Evolutionary conservation across 2,888 invertebrate genomes (phyloP), one percentile per base, ranked within the genome.

Genomic region (Scelioninae gen. 1): DNA sequence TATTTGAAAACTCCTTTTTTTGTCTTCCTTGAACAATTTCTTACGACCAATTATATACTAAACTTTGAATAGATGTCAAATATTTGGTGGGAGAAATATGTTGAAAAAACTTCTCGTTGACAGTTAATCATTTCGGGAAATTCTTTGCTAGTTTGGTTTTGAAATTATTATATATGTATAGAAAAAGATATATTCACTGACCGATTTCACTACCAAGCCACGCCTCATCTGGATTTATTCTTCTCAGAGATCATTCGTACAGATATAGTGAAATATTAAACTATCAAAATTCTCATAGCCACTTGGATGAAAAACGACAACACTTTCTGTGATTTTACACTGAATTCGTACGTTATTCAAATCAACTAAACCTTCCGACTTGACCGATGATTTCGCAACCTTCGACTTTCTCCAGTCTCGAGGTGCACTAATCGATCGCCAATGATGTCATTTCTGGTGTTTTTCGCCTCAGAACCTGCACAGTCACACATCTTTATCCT

Each of bases 401-500:
- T 13, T 23, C 2, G 7, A 9, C 60, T 13, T 13, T 68, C 68
- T 68, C 45, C 58, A 10, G 31, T 23, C 38, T 1, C 8, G 38
- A 10, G 11, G 31, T 9, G n/a, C 34, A 15, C 40, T 45, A 55
- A 63, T 55, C 40, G 43, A n/a, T 56, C 31, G 45, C 9, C 16
- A 63, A 53, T 55, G 63, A 69, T 80, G 74, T 74, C 63, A 75
- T 66, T 75, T 62, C 55, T 51, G 62, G 69, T 63, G 63, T 63
- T 75, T 80, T 81, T 75, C 81, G 15, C 11, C 53, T 32, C 7
- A 15, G 49, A 71, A 81, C 32, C 15, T 51, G 81, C 81, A 58
- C 34, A 58, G 65, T 76, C 81, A 65, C 65, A 72, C 71, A 60
- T 77, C 72, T 72, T 77, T 63, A 77, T 77, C 71, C 76, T 72